A percentile compares a stretch with the other conserved stretches of the same genome.
These are phyloP conservation scores for Drosophila niveifrons DNA, from an alignment of 2,888 invertebrate genomes.

Conservation along the genomic window DNA sequence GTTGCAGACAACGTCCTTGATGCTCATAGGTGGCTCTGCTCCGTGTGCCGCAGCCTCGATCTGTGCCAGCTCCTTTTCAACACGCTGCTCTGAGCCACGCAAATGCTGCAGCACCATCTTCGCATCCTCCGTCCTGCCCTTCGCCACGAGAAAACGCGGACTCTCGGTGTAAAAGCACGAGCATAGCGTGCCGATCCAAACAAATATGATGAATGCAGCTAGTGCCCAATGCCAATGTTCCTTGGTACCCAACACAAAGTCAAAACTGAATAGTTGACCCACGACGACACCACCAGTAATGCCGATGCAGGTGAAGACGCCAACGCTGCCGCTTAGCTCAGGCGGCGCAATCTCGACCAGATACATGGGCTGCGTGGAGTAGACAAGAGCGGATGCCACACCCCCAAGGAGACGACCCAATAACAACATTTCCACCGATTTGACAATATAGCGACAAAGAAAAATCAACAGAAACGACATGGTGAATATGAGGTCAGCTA, in stretches of 20 bases:
- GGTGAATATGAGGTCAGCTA: slow-evolving; percentile 89
- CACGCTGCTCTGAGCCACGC: slow-evolving; percentile 86
- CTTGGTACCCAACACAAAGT: slow-evolving; percentile 86
- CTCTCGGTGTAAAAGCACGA: slow-evolving; percentile 92
- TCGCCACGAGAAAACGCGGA: slow-evolving; percentile 92
- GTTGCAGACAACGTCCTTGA: slow-evolving; percentile 28
- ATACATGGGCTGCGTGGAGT: slow-evolving; percentile 95
- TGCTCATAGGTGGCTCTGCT: slow-evolving; percentile 86
- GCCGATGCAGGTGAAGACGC: slow-evolving; percentile 89
- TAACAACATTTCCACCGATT: slow-evolving; percentile 91
- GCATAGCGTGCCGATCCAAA: slow-evolving; percentile 87
- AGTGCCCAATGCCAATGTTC: slow-evolving; percentile 91
- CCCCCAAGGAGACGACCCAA: slow-evolving; percentile 91
- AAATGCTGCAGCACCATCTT: slow-evolving; percentile 50
- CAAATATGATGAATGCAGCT: slow-evolving; percentile 89
- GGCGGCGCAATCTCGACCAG: slow-evolving; percentile 93
- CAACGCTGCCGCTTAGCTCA: slow-evolving; percentile 91
- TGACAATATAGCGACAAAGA: slow-evolving; percentile 87
- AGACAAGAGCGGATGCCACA: slow-evolving; percentile 90
- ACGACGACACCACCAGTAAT: slow-evolving; percentile 76
- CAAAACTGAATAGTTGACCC: slow-evolving; percentile 77
- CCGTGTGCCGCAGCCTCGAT: slow-evolving; percentile 69
- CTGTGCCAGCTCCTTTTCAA: slow-evolving; percentile 86
- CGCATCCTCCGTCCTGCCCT: slow-evolving; percentile 88
- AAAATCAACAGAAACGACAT: slow-evolving; percentile 89